A percentile compares a stretch with the other conserved stretches of the same genome.
Conservation (phyloP, 1,140 invertebrate species). For the Galendromus occidentalis region DNA sequence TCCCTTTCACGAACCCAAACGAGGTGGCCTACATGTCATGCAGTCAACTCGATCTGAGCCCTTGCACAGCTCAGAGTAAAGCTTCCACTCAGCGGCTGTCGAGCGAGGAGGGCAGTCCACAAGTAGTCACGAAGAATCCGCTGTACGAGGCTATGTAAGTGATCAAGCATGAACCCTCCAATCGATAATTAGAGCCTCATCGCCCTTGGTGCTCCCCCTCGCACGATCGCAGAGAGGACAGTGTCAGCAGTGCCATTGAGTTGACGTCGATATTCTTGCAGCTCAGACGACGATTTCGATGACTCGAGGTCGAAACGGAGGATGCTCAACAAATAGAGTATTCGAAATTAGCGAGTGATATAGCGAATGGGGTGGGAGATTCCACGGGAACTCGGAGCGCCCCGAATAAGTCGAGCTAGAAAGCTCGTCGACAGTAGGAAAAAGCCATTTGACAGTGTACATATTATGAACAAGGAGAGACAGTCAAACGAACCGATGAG, state of each 20-base stretch:
- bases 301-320: neutral
- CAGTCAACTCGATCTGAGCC: neutral
- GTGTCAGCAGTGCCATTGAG: neutral
- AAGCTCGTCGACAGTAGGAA: no score
- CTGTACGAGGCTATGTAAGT: conserved; percentile 9
- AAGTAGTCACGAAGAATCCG: conserved; percentile 1
- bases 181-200: neutral
- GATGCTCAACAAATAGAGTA: neutral
- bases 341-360: no score
- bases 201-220: neutral
- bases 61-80: conserved; percentile 3
- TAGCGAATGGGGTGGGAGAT: no score
- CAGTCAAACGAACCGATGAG: no score
- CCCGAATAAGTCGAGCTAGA: no score
- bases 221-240: neutral
- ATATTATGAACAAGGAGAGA: no score
- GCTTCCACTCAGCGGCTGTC: neutral
- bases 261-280: neutral
- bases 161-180: neutral
- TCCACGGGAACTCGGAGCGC: no score
- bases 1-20: conserved; percentile 7
- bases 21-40: neutral
- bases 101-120: neutral
- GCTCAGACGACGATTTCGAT: conserved; percentile 8
- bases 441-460: no score